Base-by-base conservation (phyloP, 1,140 invertebrate genomes). In the Drosophila asahinai region DNA sequence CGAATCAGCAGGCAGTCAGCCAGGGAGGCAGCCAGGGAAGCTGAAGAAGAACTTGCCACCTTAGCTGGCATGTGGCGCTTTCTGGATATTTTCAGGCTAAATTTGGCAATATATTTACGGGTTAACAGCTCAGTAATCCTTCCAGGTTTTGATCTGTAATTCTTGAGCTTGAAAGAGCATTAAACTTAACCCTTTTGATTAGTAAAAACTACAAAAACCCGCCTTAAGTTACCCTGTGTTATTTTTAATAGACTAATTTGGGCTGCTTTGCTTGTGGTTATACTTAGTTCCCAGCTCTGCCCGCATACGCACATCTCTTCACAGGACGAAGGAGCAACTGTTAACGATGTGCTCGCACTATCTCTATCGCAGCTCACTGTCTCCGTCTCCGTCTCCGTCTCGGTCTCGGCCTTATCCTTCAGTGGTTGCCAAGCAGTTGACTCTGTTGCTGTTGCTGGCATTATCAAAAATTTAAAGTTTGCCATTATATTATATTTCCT, bases 391-490 rank as follows among this genome's bases (percentile, higher is more conserved):
- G 33, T 5, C 33, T 19, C 22, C 15, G 27, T 12, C 65, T 36
- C 43, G 25, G 19, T 33, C 19, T 59, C n/a, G 14, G 19, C 9
- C 22, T 45, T 65, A 63, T 45, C 40, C 63, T 65, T 65, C 19
- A 8, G 45, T 51, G 70, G 66, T 51, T 73, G 70, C 68, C 67
- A 68, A 27, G 54, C 54, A 73, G 54, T 73, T 73, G 68, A 73
- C 45, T 73, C 79, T 79, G 83, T 43, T 59, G 63, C 57, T 79
- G 83, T 49, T 62, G 60, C 57, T 73, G 76, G 80, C 80, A 83
- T 83, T 89, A 87, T 87, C 84, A 89, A 89, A 89, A 89, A 83
- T 82, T 87, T 89, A 81, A 87, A 83, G 68, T 87, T 89, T 74
- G 61, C 72, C 83, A 80, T 86, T 81, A 80, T 86, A 80, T 86